phyloP scores from a whole-genome alignment of 2,797 vertebrate genomes.

The Acrossocheilus fasciatus region DNA sequence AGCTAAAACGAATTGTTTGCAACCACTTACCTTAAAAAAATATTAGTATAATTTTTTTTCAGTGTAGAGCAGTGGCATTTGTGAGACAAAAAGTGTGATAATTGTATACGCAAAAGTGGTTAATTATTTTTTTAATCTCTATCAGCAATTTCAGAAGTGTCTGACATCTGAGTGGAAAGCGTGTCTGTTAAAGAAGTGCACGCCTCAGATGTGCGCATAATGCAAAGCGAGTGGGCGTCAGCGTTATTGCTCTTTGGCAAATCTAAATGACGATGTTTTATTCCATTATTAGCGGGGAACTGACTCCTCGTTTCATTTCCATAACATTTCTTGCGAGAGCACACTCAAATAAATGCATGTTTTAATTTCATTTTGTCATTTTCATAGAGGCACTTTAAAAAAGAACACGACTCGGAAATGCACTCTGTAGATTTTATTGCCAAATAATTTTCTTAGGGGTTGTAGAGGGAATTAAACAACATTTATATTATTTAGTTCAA shows the following conservation, averaged over 20 bases:
- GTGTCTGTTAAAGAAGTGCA: slow-evolving; percentile 45
- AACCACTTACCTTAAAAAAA: too few relatives aligned
- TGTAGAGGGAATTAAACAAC: slow-evolving; percentile 71
- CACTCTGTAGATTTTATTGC: slow-evolving; percentile 79
- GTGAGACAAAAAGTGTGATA: background rate
- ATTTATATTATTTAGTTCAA: slow-evolving; percentile 77
- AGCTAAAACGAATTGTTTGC: too few relatives aligned
- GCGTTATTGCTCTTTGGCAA: slow-evolving; percentile 89
- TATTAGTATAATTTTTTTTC: too few relatives aligned
- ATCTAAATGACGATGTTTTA: slow-evolving; percentile 89
- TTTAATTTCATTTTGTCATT: slow-evolving; percentile 85
- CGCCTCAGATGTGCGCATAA: slow-evolving; percentile 69
- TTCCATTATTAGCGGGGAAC: slow-evolving; percentile 77
- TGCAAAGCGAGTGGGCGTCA: slow-evolving; percentile 72
- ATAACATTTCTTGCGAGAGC: slow-evolving; percentile 73
- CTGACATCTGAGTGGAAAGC: slow-evolving; percentile 55
- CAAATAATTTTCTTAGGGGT: slow-evolving; percentile 79
- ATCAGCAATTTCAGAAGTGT: slow-evolving; percentile 44
- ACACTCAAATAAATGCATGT: slow-evolving; percentile 77
- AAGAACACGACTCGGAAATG: slow-evolving; percentile 83
- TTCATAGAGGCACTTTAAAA: slow-evolving; percentile 82
- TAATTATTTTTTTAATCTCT: slow-evolving; percentile 54
- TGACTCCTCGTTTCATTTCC: slow-evolving; percentile 75
- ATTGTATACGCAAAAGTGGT: background rate
- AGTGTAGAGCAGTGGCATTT: slow-evolving; percentile 25